A percentile compares a stretch with the other conserved stretches of the same genome.
These are phyloP conservation scores for Mionectes macconnelli DNA, from an alignment of 2,113 vertebrate species.

Conservation along the genomic window DNA sequence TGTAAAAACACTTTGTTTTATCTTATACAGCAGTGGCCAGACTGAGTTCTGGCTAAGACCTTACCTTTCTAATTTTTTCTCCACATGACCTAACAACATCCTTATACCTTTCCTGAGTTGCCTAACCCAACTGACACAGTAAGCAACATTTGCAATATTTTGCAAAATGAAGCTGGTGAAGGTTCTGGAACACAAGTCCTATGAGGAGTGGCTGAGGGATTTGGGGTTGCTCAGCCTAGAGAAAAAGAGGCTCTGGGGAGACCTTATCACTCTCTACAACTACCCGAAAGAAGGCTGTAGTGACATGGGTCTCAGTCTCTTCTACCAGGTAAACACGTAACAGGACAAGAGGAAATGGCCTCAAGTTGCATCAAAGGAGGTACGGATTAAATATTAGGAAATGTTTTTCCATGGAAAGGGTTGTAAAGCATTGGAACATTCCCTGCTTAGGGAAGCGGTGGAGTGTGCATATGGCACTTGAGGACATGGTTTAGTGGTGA, in stretches of 20 bases:
- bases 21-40: background rate
- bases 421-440: background rate
- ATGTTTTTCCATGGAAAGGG: background rate
- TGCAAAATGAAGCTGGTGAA: background rate
- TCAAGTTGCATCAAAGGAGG: background rate
- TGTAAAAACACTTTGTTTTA: background rate
- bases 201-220: background rate
- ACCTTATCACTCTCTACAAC: background rate
- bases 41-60: background rate
- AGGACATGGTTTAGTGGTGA: background rate
- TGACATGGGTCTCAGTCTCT: background rate
- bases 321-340: background rate
- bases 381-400: background rate
- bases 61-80: background rate
- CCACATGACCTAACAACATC: background rate
- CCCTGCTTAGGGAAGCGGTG: background rate
- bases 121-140: background rate
- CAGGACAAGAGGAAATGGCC: background rate
- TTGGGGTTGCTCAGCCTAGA: background rate
- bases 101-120: background rate
- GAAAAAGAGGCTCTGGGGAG: background rate
- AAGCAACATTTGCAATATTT: background rate
- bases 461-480: background rate
- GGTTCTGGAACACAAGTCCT: background rate
- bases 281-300: background rate